A percentile compares a stretch with the other conserved stretches of the same genome.
phyloP scores from a whole-genome alignment of 2,797 vertebrate species.

The Lateolabrax maculatus region DNA sequence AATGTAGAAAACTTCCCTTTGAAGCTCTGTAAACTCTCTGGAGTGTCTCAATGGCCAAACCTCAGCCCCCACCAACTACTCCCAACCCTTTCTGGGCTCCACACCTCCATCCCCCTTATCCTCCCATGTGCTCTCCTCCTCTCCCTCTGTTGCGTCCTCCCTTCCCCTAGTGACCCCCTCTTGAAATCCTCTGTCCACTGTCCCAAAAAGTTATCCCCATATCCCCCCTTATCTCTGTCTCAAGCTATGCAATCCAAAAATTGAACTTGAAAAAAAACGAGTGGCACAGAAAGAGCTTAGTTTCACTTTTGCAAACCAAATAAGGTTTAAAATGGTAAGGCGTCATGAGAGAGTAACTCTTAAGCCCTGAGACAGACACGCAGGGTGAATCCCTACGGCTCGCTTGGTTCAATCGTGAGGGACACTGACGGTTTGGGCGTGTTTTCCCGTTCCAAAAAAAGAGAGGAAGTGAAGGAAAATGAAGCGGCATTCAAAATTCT shows the following conservation, averaged over 20 bases:
- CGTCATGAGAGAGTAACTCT: constrained; percentile 83
- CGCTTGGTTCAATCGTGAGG: constrained; percentile 73
- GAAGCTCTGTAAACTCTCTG: constrained; percentile 83
- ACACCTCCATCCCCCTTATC: constrained; percentile 66
- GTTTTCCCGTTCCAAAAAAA: constrained; percentile 54
- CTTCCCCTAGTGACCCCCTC: constrained; percentile 72
- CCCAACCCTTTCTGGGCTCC: constrained; percentile 55
- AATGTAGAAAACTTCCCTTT: constrained; percentile 82
- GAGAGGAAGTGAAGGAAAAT: constrained; percentile 47
- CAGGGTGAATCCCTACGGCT: constrained; percentile 78
- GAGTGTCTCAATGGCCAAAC: constrained; percentile 66
- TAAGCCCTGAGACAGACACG: constrained; percentile 82
- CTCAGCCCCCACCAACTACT: constrained; percentile 53
- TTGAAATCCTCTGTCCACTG: constrained; percentile 72
- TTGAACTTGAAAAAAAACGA: constrained; percentile 73
- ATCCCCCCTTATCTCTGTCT: constrained; percentile 81
- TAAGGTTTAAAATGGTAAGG: constrained; percentile 86
- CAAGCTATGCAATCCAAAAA: constrained; percentile 79
- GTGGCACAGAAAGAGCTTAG: constrained; percentile 81
- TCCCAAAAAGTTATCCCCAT: constrained; percentile 78
- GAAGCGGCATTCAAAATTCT: constrained; percentile 53
- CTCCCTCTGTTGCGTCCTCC: constrained; percentile 59
- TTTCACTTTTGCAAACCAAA: constrained; percentile 89
- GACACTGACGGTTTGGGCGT: constrained; percentile 66
- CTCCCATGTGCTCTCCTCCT: constrained; percentile 56